Conservation (phyloP, 2,113 vertebrate genomes). For the human (Homo sapiens) region GRCh38 chr6:91954001-91954500, state of each 20-base stretch:
- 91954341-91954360: background rate
- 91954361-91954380: background rate
- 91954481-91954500: background rate
- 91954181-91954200: background rate
- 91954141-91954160: background rate
- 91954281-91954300: background rate
- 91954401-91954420: background rate
- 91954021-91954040: background rate
- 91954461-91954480: conserved; percentile 11
- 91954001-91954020: background rate
- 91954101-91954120: background rate
- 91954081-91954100: background rate
- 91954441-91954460: background rate
- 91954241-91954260: background rate
- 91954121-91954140: background rate
- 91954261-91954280: background rate
- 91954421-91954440: background rate
- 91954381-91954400: background rate
- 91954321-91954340: background rate
- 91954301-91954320: background rate
- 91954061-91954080: background rate
- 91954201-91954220: background rate
- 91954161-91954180: background rate
- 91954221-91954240: background rate
- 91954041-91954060: background rate